phyloP scores from a whole-genome alignment of 2,797 vertebrate species.

The Melanotaenia parkinsoni region DNA sequence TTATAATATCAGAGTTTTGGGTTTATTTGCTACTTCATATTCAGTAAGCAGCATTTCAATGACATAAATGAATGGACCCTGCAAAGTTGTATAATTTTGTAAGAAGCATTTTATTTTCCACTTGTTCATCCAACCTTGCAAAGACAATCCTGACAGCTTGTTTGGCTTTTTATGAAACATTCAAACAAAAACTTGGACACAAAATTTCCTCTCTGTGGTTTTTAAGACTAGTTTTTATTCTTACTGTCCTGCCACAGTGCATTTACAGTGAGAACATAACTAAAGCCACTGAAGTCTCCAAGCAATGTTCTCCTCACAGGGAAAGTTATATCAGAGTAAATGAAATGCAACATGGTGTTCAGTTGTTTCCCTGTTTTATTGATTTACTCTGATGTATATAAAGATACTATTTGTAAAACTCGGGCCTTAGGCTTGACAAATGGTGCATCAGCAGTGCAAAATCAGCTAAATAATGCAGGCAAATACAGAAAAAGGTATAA shows the following conservation, averaged over 20 bases:
- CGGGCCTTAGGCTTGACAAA: conserved; percentile 30
- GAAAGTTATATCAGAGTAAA: conserved; percentile 3
- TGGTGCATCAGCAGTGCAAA: conserved; percentile 32
- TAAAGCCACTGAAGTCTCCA: background rate
- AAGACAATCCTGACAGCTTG: conserved; percentile 41
- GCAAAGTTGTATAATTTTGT: conserved; percentile 53
- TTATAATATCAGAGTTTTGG: conserved; percentile 27
- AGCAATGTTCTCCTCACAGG: background rate
- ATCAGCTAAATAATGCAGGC: conserved; percentile 45
- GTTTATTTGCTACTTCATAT: conserved; percentile 43
- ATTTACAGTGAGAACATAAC: conserved; percentile 2
- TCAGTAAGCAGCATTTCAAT: conserved; percentile 52
- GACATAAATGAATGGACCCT: conserved; percentile 51
- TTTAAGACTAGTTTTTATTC: background rate
- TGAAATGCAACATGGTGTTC: conserved; percentile 13
- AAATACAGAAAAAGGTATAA: conserved; percentile 44
- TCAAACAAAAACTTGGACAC: conserved; percentile 5
- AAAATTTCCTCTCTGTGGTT: too few relatives aligned
- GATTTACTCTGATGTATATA: conserved; percentile 6
- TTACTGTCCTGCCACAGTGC: background rate
- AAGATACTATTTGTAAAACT: conserved; percentile 5
- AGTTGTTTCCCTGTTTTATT: background rate
- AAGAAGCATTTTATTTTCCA: conserved; percentile 47
- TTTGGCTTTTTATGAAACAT: conserved; percentile 27
- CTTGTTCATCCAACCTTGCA: conserved; percentile 44